A percentile compares a stretch with the other conserved stretches of the same genome.
These are phyloP conservation scores for Diogma glabrata DNA, from an alignment of 2,888 invertebrate genomes.

Conservation along the genomic window DNA sequence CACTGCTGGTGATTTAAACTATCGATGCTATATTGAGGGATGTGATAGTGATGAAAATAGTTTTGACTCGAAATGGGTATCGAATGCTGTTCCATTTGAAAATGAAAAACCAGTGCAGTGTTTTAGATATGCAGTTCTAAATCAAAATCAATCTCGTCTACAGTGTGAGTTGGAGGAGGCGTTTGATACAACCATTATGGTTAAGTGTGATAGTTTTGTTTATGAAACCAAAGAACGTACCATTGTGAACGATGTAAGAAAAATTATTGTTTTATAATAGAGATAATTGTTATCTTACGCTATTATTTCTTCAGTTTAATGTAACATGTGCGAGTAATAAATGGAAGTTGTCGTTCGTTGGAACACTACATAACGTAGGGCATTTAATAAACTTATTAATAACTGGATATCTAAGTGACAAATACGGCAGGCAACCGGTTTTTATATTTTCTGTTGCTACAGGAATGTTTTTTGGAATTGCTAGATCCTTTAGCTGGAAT, in stretches of 20 bases:
- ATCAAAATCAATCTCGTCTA: background rate
- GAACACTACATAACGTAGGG: background rate
- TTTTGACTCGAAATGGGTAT: background rate
- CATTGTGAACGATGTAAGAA: conserved; percentile 4
- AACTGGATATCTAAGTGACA: background rate
- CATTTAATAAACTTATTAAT: background rate
- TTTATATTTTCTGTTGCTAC: background rate
- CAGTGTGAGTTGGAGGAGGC: background rate
- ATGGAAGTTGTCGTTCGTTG: background rate
- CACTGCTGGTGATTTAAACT: background rate
- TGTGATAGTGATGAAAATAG: background rate
- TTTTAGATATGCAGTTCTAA: background rate
- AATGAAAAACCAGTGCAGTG: too few relatives aligned
- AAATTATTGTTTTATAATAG: too few relatives aligned
- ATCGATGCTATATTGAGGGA: background rate
- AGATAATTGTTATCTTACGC: too few relatives aligned
- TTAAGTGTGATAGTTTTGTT: background rate
- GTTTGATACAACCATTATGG: background rate
- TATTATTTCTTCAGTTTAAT: too few relatives aligned
- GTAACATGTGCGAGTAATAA: background rate
- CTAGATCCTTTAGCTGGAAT: background rate
- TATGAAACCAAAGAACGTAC: background rate
- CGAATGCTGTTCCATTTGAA: background rate
- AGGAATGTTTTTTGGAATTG: background rate
- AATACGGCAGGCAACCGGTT: background rate